These are phyloP conservation scores for Drosophila melanica DNA, from an alignment of 1,140 invertebrate species.

Conservation along the genomic window DNA sequence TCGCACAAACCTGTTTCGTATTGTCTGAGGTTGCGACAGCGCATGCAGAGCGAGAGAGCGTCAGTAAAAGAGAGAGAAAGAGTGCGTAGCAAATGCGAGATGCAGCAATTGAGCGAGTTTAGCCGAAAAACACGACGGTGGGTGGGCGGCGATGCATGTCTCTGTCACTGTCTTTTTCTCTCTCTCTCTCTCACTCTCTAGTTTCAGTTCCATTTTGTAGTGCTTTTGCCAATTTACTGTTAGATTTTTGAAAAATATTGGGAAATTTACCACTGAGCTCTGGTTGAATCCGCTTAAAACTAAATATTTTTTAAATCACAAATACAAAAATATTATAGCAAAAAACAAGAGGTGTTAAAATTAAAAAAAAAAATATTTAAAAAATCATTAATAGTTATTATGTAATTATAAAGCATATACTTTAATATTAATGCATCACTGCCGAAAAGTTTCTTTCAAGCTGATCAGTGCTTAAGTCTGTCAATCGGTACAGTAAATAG, in stretches of 20 bases:
- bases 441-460: too few relatives aligned
- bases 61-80: conserved; percentile 4
- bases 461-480: too few relatives aligned
- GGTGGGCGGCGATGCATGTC: conserved; percentile 7
- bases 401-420: too few relatives aligned
- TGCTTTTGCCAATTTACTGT: conserved; percentile 7
- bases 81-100: neutral
- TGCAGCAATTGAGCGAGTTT: neutral
- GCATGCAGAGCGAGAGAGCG: neutral
- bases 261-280: conserved; percentile 32
- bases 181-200: neutral
- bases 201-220: conserved; percentile 54
- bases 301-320: too few relatives aligned
- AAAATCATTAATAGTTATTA: too few relatives aligned
- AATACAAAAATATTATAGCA: too few relatives aligned
- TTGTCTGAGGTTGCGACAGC: conserved; percentile 65
- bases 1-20: conserved; percentile 66
- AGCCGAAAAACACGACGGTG: conserved; percentile 3
- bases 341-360: too few relatives aligned
- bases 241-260: conserved; percentile 50
- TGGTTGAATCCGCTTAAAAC: too few relatives aligned
- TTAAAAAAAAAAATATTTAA: too few relatives aligned
- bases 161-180: neutral
- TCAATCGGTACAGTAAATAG: too few relatives aligned
- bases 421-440: too few relatives aligned